These are phyloP conservation scores for Coenobita brevimanus DNA, from an alignment of 1,140 invertebrate species.

Conservation along the genomic window DNA sequence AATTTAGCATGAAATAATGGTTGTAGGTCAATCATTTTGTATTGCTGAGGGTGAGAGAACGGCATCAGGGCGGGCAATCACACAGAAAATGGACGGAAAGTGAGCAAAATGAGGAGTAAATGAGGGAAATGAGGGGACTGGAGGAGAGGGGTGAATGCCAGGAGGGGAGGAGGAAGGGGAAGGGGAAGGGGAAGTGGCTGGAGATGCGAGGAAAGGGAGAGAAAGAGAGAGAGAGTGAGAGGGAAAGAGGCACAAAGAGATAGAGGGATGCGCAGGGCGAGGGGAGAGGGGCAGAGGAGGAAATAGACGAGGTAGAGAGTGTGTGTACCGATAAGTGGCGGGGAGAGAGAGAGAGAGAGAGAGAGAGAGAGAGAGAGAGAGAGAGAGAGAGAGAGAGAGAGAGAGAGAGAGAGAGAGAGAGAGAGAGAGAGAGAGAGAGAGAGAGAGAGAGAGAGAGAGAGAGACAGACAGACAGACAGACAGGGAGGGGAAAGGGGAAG, in stretches of 20 bases:
- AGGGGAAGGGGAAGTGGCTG: neutral
- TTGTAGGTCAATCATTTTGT: slow-evolving; percentile 68
- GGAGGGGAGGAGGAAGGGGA: neutral
- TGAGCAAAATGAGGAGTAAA: slow-evolving; percentile 66
- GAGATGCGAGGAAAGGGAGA: slow-evolving; percentile 2
- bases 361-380: too few relatives aligned
- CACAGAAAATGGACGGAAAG: slow-evolving; percentile 65
- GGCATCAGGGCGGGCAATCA: slow-evolving; percentile 65
- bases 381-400: too few relatives aligned
- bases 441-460: too few relatives aligned
- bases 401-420: too few relatives aligned
- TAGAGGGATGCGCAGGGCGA: slow-evolving; percentile 12
- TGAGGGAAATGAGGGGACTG: slow-evolving; percentile 62
- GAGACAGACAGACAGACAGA: too few relatives aligned
- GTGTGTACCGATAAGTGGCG: neutral
- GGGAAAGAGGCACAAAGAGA: slow-evolving; percentile 18
- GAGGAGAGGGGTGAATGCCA: slow-evolving; percentile 15
- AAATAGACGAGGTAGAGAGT: slow-evolving; percentile 4
- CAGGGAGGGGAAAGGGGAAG: neutral
- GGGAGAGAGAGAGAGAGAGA: slow-evolving; percentile 2
- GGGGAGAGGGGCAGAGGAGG: neutral
- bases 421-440: too few relatives aligned
- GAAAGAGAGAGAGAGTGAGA: slow-evolving; percentile 28
- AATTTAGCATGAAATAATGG: slow-evolving; percentile 69
- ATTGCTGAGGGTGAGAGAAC: slow-evolving; percentile 67